Evolutionary conservation across 2,797 vertebrate species (phyloP).

Genomic region (Lithobates sylvaticus): DNA sequence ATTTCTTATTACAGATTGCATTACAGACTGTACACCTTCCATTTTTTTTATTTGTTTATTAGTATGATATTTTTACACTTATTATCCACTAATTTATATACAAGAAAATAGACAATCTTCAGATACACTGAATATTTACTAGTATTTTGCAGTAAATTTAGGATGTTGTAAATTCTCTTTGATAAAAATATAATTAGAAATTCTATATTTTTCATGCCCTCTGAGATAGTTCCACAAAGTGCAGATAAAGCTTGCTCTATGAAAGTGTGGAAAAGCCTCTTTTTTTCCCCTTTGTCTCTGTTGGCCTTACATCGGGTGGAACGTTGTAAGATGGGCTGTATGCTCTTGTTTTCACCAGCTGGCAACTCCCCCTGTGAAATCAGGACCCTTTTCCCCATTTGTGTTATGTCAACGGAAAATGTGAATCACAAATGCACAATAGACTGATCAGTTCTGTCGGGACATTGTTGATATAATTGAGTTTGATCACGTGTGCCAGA

Average conservation of each 20-base stretch:
- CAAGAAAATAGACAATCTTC: too few species aligned
- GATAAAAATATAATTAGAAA: too few species aligned
- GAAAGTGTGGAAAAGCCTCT: conserved; percentile 13
- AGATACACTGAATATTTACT: not conserved
- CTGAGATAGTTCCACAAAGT: not conserved
- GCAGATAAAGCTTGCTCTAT: not conserved
- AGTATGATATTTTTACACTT: too few species aligned
- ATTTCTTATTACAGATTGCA: too few species aligned
- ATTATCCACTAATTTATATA: too few species aligned
- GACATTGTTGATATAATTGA: conserved; percentile 49
- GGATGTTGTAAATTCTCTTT: not conserved
- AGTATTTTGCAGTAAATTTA: not conserved
- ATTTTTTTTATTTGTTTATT: too few species aligned
- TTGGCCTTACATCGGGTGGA: conserved; percentile 20
- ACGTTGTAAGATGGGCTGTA: conserved; percentile 47
- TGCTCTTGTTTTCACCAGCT: conserved; percentile 58
- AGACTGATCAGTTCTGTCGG: conserved; percentile 27
- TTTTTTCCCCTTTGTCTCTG: conserved; percentile 37
- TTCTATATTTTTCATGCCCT: not conserved
- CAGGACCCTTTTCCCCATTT: conserved; percentile 42
- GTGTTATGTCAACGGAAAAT: conserved; percentile 52
- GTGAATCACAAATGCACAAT: conserved; percentile 43
- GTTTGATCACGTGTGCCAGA: conserved; percentile 42
- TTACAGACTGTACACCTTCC: too few species aligned
- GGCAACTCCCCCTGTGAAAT: conserved; percentile 59